Conservation (phyloP, 2,888 invertebrate genomes). For the Rotaria magnacalcarata region DNA sequence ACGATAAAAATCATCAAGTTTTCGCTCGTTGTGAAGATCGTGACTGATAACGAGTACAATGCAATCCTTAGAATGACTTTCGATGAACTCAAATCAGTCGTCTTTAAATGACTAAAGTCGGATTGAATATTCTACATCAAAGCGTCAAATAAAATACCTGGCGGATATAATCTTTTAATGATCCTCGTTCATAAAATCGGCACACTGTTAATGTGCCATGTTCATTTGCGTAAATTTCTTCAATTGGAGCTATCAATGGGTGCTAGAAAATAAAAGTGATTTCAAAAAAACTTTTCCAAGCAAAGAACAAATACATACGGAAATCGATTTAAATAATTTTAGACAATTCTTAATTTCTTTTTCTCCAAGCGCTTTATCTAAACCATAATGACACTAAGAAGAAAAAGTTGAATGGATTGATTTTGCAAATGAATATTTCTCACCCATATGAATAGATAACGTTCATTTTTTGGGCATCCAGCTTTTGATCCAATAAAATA, state of each 20-base stretch:
- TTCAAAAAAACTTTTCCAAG: not conserved
- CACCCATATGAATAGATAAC: conserved; percentile 68
- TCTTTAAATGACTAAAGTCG: no score
- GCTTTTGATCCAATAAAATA: conserved; percentile 70
- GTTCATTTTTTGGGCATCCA: conserved; percentile 51
- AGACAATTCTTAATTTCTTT: conserved; percentile 55
- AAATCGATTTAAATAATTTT: conserved; percentile 51
- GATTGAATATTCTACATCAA: no score
- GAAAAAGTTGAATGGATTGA: not conserved
- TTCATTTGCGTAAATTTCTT: conserved; percentile 55
- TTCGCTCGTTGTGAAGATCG: no score
- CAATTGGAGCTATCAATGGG: conserved; percentile 55
- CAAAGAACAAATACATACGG: not conserved
- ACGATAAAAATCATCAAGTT: no score
- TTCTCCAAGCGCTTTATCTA: conserved; percentile 70
- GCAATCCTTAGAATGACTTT: no score
- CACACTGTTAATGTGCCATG: conserved; percentile 56
- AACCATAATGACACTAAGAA: conserved; percentile 68
- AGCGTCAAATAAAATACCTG: conserved; percentile 49
- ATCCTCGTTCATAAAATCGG: conserved; percentile 54
- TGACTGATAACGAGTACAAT: no score
- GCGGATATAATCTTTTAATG: conserved; percentile 56
- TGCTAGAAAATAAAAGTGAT: conserved; percentile 52
- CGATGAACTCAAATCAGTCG: no score
- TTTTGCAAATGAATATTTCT: not conserved